Base-by-base conservation (phyloP, 1,140 invertebrate genomes). In the Lucilia cuprina region DNA sequence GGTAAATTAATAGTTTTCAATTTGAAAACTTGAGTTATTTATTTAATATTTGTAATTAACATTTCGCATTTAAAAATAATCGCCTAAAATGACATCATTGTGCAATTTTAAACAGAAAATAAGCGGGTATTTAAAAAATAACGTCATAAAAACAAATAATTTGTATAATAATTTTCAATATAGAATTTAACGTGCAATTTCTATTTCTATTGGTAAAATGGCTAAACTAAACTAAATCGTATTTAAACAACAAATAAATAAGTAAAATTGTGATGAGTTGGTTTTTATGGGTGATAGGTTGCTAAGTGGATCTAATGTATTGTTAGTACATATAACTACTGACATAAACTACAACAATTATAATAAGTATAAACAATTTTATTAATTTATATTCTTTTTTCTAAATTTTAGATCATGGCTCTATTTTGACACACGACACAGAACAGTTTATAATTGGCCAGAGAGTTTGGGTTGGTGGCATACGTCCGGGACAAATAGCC, bases 391-490 rank as follows among this genome's bases (percentile, higher is more conserved):
- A 21, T 7, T 49, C 34, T 84, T 21, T 19, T 84, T 10, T 49
- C 30, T 50, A 30, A 19, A 55, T 82, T 84, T 92, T 92, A 96
- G 96, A 96, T 94, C 95, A 95, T 88, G 96, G 95, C 91, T 93
- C 95, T 35, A 93, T 97, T 86, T 92, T 97, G 88, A 97, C 96
- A 41, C 96, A 97, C 91, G 96, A 97, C 91, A 97, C 97, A 9
- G 96, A 98, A 93, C 97, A 97, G 92, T 99, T 99, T 91, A 98
- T 98, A 87, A 97, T 99, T 88, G 98, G 98, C 65, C 96, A 99
- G 89, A 93, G 95, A 86, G 96, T 99, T 86, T 99, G 96, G 96
- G 98, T 99, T 47, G 97, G 97, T 88, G 98, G 98, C 55, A 95
- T 94, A n/a, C 98, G 99, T 90, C 95, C 97, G 5, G 98, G 98